phyloP scores from a whole-genome alignment of 2,113 vertebrate species.

The Passer montanus region DNA sequence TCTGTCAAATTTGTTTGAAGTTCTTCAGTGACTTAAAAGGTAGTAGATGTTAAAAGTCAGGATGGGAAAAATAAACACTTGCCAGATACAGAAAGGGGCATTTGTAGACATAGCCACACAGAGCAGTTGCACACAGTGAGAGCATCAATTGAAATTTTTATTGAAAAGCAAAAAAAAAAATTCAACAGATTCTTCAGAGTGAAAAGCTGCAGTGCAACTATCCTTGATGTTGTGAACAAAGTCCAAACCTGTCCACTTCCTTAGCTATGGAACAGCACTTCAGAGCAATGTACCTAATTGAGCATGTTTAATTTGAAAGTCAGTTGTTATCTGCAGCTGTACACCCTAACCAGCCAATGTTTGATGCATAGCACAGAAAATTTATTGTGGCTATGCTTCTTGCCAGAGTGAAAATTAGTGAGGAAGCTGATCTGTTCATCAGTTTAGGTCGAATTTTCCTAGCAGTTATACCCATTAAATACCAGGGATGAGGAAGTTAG shows the following conservation, averaged over 20 bases:
- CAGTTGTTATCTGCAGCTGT: constrained; percentile 16
- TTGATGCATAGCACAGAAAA: background rate
- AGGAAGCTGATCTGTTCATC: background rate
- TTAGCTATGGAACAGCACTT: background rate
- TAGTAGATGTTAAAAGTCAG: background rate
- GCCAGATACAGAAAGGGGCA: background rate
- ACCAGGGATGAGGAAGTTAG: background rate
- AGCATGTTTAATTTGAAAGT: constrained; percentile 42
- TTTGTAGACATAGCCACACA: background rate
- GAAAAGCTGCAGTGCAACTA: background rate
- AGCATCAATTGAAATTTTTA: background rate
- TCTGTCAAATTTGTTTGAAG: background rate
- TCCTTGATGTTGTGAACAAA: background rate
- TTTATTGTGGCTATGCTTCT: background rate
- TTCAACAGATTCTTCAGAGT: background rate
- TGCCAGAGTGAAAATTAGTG: constrained; percentile 6
- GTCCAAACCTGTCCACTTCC: background rate
- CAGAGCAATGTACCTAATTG: background rate
- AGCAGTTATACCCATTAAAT: background rate
- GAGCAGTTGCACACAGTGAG: background rate
- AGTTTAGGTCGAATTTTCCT: background rate
- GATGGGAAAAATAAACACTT: background rate
- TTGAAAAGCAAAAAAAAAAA: background rate
- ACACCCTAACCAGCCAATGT: background rate
- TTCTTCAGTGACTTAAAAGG: background rate